These are phyloP conservation scores for Sardinella longiceps DNA, from an alignment of 2,797 vertebrate genomes.

Conservation along the genomic window DNA sequence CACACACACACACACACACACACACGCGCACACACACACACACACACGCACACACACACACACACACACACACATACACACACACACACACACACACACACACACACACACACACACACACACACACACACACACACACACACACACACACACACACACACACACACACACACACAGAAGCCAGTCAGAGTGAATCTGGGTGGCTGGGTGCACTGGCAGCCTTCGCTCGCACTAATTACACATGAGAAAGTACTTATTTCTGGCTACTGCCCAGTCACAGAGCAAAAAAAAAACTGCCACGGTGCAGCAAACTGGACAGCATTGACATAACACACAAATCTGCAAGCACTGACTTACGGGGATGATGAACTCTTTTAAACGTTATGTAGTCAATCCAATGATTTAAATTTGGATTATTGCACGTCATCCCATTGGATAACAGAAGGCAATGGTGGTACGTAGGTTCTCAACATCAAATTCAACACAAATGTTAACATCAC, in stretches of 20 bases:
- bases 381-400: not conserved
- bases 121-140: not conserved
- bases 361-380: not conserved
- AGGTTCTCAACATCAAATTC: not conserved
- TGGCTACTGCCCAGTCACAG: conserved; percentile 11
- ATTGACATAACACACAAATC: not conserved
- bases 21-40: not conserved
- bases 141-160: not conserved
- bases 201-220: conserved; percentile 14
- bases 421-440: not conserved
- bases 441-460: not conserved
- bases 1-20: not conserved
- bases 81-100: not conserved
- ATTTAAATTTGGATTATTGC: not conserved
- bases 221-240: conserved; percentile 6
- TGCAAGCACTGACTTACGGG: not conserved
- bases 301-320: not conserved
- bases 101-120: not conserved
- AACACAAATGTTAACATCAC: not conserved
- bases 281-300: not conserved
- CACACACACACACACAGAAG: not conserved
- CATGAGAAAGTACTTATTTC: conserved; percentile 21
- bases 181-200: not conserved
- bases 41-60: not conserved
- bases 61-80: not conserved